phyloP scores from a whole-genome alignment of 2,113 vertebrate species.

The Ceyx margarethae region DNA sequence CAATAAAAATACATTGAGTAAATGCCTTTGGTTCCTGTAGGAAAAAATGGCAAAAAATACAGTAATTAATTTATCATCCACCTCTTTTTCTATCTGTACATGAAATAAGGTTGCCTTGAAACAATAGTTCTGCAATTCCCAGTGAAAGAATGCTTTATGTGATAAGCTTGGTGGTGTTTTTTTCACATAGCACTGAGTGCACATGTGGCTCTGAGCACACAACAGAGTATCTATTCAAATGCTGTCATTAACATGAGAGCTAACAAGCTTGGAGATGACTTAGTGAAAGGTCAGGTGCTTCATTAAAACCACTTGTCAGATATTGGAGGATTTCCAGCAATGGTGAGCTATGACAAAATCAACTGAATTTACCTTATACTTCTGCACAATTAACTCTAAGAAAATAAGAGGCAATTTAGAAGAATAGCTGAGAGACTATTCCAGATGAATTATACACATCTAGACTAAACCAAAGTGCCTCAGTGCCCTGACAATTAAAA shows the following conservation, averaged over 20 bases:
- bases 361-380: background rate
- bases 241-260: background rate
- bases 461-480: background rate
- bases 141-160: background rate
- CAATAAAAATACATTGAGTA: background rate
- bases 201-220: background rate
- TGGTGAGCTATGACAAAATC: background rate
- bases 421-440: background rate
- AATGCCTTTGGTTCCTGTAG: background rate
- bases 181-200: background rate
- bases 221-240: background rate
- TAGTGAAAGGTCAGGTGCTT: constrained; percentile 47
- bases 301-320: constrained; percentile 18
- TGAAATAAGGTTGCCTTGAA: background rate
- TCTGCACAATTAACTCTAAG: background rate
- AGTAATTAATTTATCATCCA: background rate
- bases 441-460: background rate
- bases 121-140: background rate
- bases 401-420: constrained; percentile 14
- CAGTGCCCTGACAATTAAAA: background rate
- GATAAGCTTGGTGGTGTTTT: background rate
- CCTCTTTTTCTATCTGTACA: background rate
- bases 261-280: constrained; percentile 34
- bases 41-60: background rate
- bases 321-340: background rate